A percentile compares a stretch with the other conserved stretches of the same genome.
phyloP scores from a whole-genome alignment of 2,797 vertebrate species.

The Novumbra hubbsi region DNA sequence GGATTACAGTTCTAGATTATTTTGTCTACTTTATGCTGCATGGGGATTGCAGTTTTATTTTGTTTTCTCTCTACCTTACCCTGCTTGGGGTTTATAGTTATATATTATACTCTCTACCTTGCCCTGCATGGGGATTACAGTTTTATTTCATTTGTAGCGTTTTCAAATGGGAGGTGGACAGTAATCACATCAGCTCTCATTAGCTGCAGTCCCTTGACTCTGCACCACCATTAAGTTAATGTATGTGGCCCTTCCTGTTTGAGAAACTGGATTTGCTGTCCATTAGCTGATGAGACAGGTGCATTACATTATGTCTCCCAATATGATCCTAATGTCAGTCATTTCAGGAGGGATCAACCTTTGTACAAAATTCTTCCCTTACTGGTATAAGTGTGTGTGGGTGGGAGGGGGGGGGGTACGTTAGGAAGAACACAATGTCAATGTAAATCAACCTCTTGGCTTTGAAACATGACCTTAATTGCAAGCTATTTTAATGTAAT shows the following conservation, averaged over 20 bases:
- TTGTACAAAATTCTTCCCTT: slow-evolving; percentile 33
- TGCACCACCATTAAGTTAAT: slow-evolving; percentile 75
- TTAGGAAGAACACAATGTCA: too few relatives aligned
- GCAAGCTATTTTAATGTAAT: slow-evolving; percentile 3
- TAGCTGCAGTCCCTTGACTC: slow-evolving; percentile 70
- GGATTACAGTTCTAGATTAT: too few relatives aligned
- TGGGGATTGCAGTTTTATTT: too few relatives aligned
- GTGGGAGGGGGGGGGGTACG: background rate
- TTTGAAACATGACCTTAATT: background rate
- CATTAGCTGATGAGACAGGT: slow-evolving; percentile 83
- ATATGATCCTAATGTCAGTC: slow-evolving; percentile 80
- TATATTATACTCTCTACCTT: too few relatives aligned
- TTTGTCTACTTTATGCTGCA: too few relatives aligned
- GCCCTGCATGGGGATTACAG: slow-evolving; percentile 34
- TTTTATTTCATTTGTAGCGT: slow-evolving; percentile 60
- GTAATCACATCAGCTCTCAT: slow-evolving; percentile 80
- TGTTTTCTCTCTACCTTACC: too few relatives aligned
- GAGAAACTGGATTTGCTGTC: slow-evolving; percentile 79
- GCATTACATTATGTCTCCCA: slow-evolving; percentile 78
- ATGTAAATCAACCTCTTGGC: background rate
- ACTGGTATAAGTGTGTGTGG: slow-evolving; percentile 40
- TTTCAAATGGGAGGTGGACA: slow-evolving; percentile 68
- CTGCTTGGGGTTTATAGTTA: too few relatives aligned
- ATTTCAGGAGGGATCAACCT: slow-evolving; percentile 62
- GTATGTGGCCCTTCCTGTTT: slow-evolving; percentile 77